Conservation (phyloP, 2,113 vertebrate genomes). For the Rhizomys pruinosus region DNA sequence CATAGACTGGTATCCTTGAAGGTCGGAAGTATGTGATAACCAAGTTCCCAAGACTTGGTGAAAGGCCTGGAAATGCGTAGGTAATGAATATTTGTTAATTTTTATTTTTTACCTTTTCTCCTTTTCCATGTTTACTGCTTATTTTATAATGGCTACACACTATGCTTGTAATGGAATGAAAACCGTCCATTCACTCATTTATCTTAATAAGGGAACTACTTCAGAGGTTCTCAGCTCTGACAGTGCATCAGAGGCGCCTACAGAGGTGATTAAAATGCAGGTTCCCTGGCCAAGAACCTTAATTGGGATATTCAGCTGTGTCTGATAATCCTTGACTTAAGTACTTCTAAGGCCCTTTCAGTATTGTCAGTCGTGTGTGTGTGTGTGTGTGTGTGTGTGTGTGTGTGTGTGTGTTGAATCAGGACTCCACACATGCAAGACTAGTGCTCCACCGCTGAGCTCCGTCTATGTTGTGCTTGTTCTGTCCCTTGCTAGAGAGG, state of each 20-base stretch:
- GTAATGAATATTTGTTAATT: background rate
- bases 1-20: background rate
- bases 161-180: background rate
- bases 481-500: background rate
- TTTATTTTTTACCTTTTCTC: conserved; percentile 34
- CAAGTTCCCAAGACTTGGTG: background rate
- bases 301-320: background rate
- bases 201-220: background rate
- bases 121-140: background rate
- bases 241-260: background rate
- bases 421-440: background rate
- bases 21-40: background rate
- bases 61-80: background rate
- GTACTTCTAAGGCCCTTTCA: background rate
- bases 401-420: background rate
- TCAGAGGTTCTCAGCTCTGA: conserved; percentile 9
- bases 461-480: background rate
- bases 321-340: background rate
- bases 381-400: background rate
- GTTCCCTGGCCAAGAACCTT: background rate
- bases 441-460: background rate
- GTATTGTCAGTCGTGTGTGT: background rate
- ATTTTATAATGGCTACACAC: background rate
- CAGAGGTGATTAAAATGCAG: conserved; percentile 14
- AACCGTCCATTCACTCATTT: background rate